Conservation (phyloP, 2,113 vertebrate species). For the Setophaga coronata region DNA sequence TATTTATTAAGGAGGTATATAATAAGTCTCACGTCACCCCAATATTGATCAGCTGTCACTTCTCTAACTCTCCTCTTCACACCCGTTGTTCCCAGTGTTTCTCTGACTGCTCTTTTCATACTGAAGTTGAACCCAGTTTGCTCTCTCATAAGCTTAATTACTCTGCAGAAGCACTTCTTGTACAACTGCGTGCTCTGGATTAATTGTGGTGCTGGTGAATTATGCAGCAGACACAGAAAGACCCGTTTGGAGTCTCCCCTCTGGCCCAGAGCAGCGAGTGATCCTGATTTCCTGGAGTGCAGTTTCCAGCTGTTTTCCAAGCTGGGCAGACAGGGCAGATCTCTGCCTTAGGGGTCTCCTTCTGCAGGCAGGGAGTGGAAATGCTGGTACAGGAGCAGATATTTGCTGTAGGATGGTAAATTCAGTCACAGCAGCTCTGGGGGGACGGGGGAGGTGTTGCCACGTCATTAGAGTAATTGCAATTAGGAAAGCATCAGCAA, state of each 20-base stretch:
- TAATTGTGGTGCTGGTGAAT: background rate
- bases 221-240: background rate
- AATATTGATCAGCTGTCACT: slow-evolving; percentile 2
- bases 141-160: slow-evolving; percentile 51
- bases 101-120: background rate
- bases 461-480: background rate
- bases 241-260: background rate
- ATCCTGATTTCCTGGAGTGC: background rate
- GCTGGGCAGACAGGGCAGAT: background rate
- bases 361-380: background rate
- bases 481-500: background rate
- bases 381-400: background rate
- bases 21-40: background rate
- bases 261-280: background rate
- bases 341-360: background rate
- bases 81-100: background rate
- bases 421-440: rapidly evolving
- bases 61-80: background rate
- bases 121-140: background rate
- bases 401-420: background rate
- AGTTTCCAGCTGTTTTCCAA: background rate
- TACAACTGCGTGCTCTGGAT: slow-evolving; percentile 27
- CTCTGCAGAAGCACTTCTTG: slow-evolving; percentile 26
- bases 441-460: background rate
- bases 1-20: slow-evolving; percentile 10